These are phyloP conservation scores for Cebus imitator DNA, from an alignment of 2,113 vertebrate species.

Conservation along the genomic window DNA sequence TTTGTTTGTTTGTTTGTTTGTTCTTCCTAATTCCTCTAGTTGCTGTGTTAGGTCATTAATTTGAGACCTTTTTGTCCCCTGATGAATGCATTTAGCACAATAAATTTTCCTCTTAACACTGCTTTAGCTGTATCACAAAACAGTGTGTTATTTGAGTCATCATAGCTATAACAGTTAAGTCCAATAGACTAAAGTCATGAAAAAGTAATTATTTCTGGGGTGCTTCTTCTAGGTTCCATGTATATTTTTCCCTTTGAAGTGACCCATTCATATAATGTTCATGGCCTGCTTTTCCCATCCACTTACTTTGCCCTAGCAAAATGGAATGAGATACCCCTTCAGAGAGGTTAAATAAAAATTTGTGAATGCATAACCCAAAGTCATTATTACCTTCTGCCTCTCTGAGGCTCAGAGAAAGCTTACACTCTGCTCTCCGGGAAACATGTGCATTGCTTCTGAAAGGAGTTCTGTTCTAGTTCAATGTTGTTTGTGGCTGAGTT, in stretches of 20 bases:
- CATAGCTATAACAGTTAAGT: neutral
- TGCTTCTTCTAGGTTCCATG: neutral
- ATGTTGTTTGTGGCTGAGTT: neutral
- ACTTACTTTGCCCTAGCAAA: neutral
- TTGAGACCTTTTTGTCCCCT: too few species aligned
- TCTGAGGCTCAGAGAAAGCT: neutral
- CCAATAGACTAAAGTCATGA: neutral
- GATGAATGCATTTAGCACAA: too few species aligned
- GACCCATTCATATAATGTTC: neutral
- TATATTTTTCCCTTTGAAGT: neutral
- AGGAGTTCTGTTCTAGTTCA: neutral
- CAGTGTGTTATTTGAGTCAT: neutral
- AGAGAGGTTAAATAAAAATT: neutral
- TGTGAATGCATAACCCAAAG: neutral
- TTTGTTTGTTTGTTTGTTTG: too few species aligned
- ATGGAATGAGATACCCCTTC: neutral
- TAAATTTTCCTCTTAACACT: too few species aligned
- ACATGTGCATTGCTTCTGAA: neutral
- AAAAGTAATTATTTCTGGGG: neutral
- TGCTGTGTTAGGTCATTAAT: too few species aligned
- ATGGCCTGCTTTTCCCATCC: neutral
- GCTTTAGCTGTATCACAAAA: too few species aligned
- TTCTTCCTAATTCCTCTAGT: too few species aligned
- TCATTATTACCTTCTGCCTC: neutral
- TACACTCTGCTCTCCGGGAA: neutral